Conservation (phyloP, 2,888 invertebrate genomes). For the Metopia argyrocephala region DNA sequence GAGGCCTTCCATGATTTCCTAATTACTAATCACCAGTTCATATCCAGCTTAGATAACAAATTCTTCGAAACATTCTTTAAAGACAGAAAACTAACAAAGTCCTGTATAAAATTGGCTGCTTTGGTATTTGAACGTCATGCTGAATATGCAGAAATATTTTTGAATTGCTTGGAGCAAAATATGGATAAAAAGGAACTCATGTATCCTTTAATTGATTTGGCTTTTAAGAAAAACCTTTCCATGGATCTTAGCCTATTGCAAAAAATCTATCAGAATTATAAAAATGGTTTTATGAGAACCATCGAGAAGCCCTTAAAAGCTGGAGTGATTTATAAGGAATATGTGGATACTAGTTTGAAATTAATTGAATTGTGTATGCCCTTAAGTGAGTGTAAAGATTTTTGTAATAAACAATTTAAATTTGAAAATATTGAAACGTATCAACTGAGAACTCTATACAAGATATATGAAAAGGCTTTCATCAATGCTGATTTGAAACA, state of each 20-base stretch:
- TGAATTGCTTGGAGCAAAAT: conserved; percentile 72
- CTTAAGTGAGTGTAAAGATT: conserved; percentile 80
- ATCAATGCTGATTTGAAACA: conserved; percentile 71
- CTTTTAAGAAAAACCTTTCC: conserved; percentile 72
- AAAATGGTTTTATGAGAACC: conserved; percentile 82
- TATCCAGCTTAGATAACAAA: conserved; percentile 80
- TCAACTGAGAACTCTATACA: conserved; percentile 81
- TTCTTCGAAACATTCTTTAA: conserved; percentile 80
- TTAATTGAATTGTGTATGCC: conserved; percentile 83
- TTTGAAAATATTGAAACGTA: conserved; percentile 82
- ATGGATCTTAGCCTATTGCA: conserved; percentile 79
- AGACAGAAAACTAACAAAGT: conserved; percentile 80
- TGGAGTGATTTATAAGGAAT: conserved; percentile 82
- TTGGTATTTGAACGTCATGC: conserved; percentile 80
- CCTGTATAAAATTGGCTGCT: conserved; percentile 81
- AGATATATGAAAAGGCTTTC: conserved; percentile 80
- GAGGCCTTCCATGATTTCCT: conserved; percentile 81
- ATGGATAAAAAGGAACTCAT: conserved; percentile 82
- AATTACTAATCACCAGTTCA: conserved; percentile 82
- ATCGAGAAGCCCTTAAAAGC: conserved; percentile 86
- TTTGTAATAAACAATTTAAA: conserved; percentile 82
- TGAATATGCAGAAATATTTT: conserved; percentile 65
- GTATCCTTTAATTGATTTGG: conserved; percentile 81
- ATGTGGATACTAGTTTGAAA: conserved; percentile 81
- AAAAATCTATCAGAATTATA: conserved; percentile 81